Conservation (phyloP, 2,888 invertebrate species). For the Noctua janthina region DNA sequence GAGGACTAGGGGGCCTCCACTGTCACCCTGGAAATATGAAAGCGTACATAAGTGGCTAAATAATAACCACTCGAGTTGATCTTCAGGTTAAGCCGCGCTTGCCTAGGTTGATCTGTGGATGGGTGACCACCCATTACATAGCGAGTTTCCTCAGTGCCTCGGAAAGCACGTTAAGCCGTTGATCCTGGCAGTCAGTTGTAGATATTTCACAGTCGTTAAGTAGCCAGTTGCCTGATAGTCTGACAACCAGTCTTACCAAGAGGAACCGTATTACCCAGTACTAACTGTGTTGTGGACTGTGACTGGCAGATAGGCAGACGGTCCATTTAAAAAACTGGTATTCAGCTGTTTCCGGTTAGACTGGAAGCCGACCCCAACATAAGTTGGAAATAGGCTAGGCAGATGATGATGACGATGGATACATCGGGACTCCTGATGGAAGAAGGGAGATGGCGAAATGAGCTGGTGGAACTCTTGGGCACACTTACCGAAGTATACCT, state of each 20-base stretch:
- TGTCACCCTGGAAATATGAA: constrained; percentile 93
- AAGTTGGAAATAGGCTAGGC: neutral
- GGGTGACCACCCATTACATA: neutral
- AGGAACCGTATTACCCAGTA: neutral
- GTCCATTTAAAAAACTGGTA: neutral
- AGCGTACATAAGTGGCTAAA: neutral
- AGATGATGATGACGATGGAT: neutral
- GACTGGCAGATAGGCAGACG: neutral
- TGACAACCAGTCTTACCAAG: neutral
- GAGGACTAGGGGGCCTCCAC: constrained; percentile 96
- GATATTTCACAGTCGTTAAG: too few relatives aligned
- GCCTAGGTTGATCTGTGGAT: neutral
- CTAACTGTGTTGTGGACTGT: neutral
- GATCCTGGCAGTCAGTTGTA: neutral
- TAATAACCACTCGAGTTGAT: neutral
- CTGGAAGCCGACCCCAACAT: neutral
- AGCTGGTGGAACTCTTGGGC: too few relatives aligned
- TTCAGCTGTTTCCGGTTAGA: neutral
- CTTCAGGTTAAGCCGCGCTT: neutral
- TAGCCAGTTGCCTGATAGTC: neutral
- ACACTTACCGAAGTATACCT: too few relatives aligned
- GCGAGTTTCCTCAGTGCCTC: neutral
- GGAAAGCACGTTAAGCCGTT: neutral
- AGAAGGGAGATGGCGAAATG: too few relatives aligned
- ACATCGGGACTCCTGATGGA: too few relatives aligned